A percentile compares a stretch with the other conserved stretches of the same genome.
phyloP scores from a whole-genome alignment of 1,140 invertebrate species.

The Trinorchestia longiramus region DNA sequence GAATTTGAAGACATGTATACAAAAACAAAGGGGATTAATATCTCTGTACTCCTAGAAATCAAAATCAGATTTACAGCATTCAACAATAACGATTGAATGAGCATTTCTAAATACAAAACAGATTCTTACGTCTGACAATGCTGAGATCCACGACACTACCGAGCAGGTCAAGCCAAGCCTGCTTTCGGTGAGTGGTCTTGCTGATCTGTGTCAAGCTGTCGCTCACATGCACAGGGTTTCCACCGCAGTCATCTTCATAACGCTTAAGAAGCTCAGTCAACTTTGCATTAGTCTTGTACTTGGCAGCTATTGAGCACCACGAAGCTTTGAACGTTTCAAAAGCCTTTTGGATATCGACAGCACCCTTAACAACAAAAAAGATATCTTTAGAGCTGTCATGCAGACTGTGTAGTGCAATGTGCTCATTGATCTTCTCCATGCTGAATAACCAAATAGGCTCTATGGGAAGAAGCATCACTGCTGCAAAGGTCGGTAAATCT shows the following conservation, averaged over 20 bases:
- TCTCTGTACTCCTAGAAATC: background rate
- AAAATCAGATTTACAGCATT: background rate
- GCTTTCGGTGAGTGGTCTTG: background rate
- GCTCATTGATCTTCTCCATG: background rate
- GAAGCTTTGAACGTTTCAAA: background rate
- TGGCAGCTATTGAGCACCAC: background rate
- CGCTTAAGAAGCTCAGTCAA: background rate
- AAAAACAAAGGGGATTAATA: background rate
- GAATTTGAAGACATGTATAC: too few relatives aligned
- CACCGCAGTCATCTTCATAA: background rate
- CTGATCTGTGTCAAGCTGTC: background rate
- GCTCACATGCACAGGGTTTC: background rate
- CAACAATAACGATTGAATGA: background rate
- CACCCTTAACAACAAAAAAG: background rate
- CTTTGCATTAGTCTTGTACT: background rate
- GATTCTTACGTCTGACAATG: background rate
- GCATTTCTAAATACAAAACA: background rate
- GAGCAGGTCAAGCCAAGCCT: background rate
- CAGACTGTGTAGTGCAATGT: background rate
- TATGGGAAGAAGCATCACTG: background rate
- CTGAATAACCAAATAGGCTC: background rate
- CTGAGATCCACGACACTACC: background rate
- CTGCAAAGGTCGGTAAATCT: background rate
- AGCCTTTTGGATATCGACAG: background rate
- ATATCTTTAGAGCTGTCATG: background rate